These are phyloP conservation scores for Heteromurus nitidus DNA, from an alignment of 2,888 invertebrate genomes.

Conservation along the genomic window DNA sequence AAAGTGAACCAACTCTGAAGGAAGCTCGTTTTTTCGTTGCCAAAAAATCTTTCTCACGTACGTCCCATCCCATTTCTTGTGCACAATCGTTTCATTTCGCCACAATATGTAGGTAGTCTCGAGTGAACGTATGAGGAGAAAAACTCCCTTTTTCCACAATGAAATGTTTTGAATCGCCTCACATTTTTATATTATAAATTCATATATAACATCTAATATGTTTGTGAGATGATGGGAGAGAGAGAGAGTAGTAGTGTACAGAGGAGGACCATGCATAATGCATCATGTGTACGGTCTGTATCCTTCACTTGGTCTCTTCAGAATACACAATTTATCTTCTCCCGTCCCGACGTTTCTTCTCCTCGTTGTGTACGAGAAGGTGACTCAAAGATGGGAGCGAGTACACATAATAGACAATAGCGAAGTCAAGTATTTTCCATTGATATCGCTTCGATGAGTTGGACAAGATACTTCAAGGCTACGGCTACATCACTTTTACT, in stretches of 20 bases:
- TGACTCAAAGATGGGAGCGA: no score
- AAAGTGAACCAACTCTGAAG: conserved; percentile 13
- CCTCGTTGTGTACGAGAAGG: no score
- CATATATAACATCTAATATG: background rate
- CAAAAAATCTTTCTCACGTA: background rate
- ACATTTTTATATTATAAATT: background rate
- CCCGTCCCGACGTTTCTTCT: no score
- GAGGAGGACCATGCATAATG: background rate
- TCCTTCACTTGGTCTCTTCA: background rate
- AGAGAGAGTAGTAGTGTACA: no score
- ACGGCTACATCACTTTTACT: background rate
- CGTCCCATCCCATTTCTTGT: background rate
- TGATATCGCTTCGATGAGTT: conserved; percentile 9
- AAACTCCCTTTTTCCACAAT: background rate
- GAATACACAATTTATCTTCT: background rate
- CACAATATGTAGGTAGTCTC: background rate
- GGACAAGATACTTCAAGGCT: conserved; percentile 4
- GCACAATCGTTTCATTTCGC: conserved; percentile 2
- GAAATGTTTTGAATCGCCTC: background rate
- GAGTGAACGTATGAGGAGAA: background rate
- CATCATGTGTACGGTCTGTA: background rate
- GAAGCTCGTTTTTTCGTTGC: background rate
- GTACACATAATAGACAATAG: background rate
- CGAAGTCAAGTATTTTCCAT: background rate
- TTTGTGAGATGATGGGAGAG: background rate